Evolutionary conservation across 1,140 invertebrate species (phyloP), one percentile per base, ranked within the genome.

Genomic region (Drosophila azteca): DNA sequence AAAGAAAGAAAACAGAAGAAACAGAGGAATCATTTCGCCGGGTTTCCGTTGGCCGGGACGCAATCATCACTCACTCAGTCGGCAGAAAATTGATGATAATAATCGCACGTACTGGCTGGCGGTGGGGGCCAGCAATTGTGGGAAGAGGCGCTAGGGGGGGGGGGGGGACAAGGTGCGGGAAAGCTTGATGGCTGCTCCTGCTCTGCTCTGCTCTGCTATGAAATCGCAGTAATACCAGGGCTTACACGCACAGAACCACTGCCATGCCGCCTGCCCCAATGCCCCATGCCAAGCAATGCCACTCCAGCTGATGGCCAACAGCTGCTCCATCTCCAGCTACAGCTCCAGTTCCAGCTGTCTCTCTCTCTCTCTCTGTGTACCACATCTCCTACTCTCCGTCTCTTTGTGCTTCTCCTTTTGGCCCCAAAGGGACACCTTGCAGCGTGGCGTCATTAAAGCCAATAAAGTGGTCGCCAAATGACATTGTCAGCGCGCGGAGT

Each of bases 51-150:
- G 65, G 46, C 64, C 60, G 59, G 59, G 63, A 63, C 17, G 82
- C 69, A 75, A 85, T 85, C 82, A 85, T 85, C 82, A 85, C 78
- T 85, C 82, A 85, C 78, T 78, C 75, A 70, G 65, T 78, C 67
- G 79, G 46, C 83, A 79, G 57, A 87, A 87, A 87, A 87, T 87
- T 87, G 83, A 88, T 87, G 82, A 88, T 87, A 87, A 87, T 87
- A 87, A 87, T 87, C 82, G 82, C 82, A 88, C 77, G 81, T 84
- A 77, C 78, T 55, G 68, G 49, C 52, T 20, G 17, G 17, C n/a
- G n/a, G n/a, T n/a, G n/a, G 75, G 39, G 53, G 54, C 44, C 50
- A 48, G 48, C 74, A 78, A 72, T 70, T 73, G 68, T 13, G 35
- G 13, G 35, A 4, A 35, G 4, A 20, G 31, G 31, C 3, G 35